A percentile compares a stretch with the other conserved stretches of the same genome.
phyloP scores from a whole-genome alignment of 2,113 vertebrate species.

The Cygnus buccinator region DNA sequence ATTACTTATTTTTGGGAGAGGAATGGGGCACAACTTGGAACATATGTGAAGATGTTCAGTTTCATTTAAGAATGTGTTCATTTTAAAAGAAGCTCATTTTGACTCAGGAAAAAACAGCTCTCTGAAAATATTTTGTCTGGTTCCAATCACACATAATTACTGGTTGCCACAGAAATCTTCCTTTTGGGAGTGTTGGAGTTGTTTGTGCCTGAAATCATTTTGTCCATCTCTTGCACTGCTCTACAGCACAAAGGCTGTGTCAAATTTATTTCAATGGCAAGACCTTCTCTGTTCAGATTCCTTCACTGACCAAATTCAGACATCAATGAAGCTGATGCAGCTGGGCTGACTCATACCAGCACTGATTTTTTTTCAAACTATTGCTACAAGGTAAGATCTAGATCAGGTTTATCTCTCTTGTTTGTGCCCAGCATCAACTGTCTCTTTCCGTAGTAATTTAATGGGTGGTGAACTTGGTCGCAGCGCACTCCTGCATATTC shows the following conservation, averaged over 20 bases:
- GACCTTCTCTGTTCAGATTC: not conserved
- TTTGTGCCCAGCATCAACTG: not conserved
- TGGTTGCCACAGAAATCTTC: constrained; percentile 17
- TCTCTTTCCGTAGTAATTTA: not conserved
- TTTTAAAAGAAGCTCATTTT: not conserved
- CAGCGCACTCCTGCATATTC: not conserved
- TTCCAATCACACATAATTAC: not conserved
- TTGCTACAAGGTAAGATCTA: not conserved
- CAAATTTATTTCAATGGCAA: constrained; percentile 17
- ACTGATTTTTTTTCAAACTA: not conserved
- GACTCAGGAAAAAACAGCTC: not conserved
- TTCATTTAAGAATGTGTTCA: not conserved
- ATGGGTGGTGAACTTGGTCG: not conserved
- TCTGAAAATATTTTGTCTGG: constrained; percentile 20
- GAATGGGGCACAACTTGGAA: not conserved
- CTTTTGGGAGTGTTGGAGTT: not conserved
- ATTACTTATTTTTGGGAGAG: not conserved
- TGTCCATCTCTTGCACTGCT: not conserved
- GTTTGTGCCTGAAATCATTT: not conserved
- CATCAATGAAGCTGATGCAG: not conserved
- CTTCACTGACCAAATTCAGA: not conserved
- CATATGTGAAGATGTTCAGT: not conserved
- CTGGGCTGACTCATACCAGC: not conserved
- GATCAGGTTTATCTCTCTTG: not conserved
- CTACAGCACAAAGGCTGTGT: not conserved